A percentile compares a stretch with the other conserved stretches of the same genome.
Conservation (phyloP, 2,113 vertebrate genomes). For the Perccottus glenii region DNA sequence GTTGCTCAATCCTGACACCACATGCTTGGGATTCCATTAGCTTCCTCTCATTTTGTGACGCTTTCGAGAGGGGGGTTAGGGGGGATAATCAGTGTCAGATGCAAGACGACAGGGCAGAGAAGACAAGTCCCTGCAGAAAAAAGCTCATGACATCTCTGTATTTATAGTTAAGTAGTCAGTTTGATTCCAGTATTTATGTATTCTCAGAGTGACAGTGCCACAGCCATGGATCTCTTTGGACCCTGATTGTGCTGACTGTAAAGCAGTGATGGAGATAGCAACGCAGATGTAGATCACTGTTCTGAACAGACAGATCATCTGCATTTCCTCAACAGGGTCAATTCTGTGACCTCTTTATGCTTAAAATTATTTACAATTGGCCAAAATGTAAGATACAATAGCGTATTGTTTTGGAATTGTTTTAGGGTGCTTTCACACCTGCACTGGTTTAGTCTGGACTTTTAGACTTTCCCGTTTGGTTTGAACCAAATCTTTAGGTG, state of each 20-base stretch:
- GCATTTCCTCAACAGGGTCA: neutral
- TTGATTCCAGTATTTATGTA: neutral
- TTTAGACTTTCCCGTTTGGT: too few relatives aligned
- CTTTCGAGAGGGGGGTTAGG: slow-evolving; percentile 18
- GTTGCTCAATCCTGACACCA: slow-evolving; percentile 74
- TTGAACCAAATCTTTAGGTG: too few relatives aligned
- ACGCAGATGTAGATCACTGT: slow-evolving; percentile 41
- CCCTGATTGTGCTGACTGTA: slow-evolving; percentile 47
- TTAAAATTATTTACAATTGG: neutral
- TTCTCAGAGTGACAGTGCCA: slow-evolving; percentile 37
- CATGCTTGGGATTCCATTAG: slow-evolving; percentile 76
- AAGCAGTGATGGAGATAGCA: slow-evolving; percentile 40
- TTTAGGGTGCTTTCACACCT: too few relatives aligned
- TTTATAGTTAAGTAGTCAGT: slow-evolving; percentile 13
- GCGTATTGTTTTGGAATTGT: too few relatives aligned
- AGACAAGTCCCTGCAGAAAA: slow-evolving; percentile 52
- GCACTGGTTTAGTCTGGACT: too few relatives aligned
- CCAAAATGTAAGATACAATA: too few relatives aligned
- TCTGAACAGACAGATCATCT: slow-evolving; percentile 8
- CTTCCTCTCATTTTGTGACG: slow-evolving; percentile 73
- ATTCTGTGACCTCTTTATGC: neutral
- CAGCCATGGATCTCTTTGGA: slow-evolving; percentile 44
- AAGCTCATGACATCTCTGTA: slow-evolving; percentile 49
- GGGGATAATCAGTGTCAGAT: slow-evolving; percentile 55
- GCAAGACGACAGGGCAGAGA: slow-evolving; percentile 23